These are phyloP conservation scores for Caranx melampygus DNA, from an alignment of 2,113 vertebrate species.

Conservation along the genomic window DNA sequence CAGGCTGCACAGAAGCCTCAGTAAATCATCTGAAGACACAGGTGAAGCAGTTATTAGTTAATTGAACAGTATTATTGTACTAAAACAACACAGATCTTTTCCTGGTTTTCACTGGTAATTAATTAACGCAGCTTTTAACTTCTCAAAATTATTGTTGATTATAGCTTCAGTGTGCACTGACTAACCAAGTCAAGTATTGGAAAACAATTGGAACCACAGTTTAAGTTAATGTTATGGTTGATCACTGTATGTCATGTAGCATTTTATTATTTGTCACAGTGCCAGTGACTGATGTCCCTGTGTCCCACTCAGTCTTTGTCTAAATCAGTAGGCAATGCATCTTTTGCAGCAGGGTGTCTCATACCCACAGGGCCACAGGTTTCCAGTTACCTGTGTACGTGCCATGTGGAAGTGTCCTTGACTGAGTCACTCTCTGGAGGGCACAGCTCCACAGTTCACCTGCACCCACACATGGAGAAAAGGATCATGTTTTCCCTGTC, in stretches of 20 bases:
- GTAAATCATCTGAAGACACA: not conserved
- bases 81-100: not conserved
- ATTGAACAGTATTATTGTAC: not conserved
- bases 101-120: not conserved
- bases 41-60: not conserved
- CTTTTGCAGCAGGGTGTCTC: slow-evolving; percentile 10
- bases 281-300: not conserved
- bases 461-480: not conserved
- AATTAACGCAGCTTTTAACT: not conserved
- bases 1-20: not conserved
- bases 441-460: not conserved
- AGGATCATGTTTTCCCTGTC: not conserved
- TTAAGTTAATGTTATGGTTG: too few species aligned
- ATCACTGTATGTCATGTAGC: not conserved
- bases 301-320: not conserved
- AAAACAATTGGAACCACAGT: too few species aligned
- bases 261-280: not conserved
- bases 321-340: not conserved
- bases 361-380: not conserved
- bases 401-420: not conserved
- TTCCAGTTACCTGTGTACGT: slow-evolving; percentile 2
- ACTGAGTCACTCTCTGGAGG: slow-evolving; percentile 17
- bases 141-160: not conserved
- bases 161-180: not conserved
- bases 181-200: too few species aligned